Evolutionary conservation across 1,140 invertebrate genomes (phyloP), one percentile per base, ranked within the genome.

Genomic region (Nixonia krombeini): DNA sequence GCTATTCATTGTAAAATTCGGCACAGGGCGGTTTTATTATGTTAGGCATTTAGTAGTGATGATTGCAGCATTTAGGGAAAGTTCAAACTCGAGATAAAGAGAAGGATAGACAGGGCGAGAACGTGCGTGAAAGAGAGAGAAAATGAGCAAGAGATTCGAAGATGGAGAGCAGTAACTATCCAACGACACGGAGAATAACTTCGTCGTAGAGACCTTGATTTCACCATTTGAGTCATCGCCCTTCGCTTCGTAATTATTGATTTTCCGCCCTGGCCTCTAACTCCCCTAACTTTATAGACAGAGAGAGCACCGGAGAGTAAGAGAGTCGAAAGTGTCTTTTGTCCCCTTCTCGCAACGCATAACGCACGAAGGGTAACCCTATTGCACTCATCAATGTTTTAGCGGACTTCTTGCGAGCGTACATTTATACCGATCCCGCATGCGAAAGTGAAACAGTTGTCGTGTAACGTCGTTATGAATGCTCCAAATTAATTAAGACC

Each of bases 221-320:
- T 85, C 72, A 72, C 72, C 77, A 81, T 84, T 84, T 83, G 80
- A 85, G 81, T 84, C 84, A 85, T 84, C 83, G 70, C 76, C 81
- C 83, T 79, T 81, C 72, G 76, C 69, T 80, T 80, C 72, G 81
- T 85, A 85, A 85, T 85, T 85, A 85, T 85, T 85, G 84, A 85
- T 85, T 85, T 85, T 85, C 81, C 72, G 64, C 58, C 68, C 71
- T 79, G 71, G 71, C 72, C 79, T n/a, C n/a, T 80, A 80, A 82
- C 78, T 84, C 80, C 80, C 83, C 82, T 83, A 84, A 82, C 78
- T 82, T 84, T 73, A 75, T 80, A 77, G 73, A 76, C 65, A 76
- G 66, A 64, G 69, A 69, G 50, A 62, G 61, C 71, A 62, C 37
- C 57, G 69, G 57, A 73, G 70, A 71, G 68, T 70, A 61, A 73